phyloP scores from a whole-genome alignment of 2,888 invertebrate species.

The Himalopsyche tibetana region DNA sequence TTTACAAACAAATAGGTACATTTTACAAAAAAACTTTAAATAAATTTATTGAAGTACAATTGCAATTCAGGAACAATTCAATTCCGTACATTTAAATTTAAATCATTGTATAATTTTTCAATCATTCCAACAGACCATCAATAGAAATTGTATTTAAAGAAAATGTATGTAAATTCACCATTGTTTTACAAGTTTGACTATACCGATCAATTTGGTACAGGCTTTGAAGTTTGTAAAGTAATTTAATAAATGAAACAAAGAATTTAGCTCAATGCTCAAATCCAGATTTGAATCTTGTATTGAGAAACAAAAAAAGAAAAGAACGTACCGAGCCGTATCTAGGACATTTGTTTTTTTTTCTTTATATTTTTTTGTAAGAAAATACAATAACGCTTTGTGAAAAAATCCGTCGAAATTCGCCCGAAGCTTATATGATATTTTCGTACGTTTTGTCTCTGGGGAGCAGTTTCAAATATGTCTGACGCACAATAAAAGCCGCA shows the following conservation, averaged over 20 bases:
- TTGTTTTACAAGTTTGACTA: conserved; percentile 4
- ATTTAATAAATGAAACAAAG: conserved; percentile 26
- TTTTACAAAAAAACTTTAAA: too few species aligned
- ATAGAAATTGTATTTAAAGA: neutral
- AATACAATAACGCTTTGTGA: conserved; percentile 30
- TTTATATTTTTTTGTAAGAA: conserved; percentile 4
- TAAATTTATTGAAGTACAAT: too few species aligned
- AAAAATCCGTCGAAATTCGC: conserved; percentile 22
- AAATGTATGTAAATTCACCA: neutral
- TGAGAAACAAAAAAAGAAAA: neutral
- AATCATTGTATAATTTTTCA: too few species aligned
- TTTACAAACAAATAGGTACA: too few species aligned
- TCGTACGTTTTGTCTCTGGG: conserved; percentile 3
- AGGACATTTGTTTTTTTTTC: neutral
- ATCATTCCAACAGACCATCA: too few species aligned
- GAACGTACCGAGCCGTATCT: neutral
- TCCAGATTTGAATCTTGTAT: neutral
- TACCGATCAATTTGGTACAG: neutral
- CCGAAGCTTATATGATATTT: conserved; percentile 23
- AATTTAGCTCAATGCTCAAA: conserved; percentile 11
- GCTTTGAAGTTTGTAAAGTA: conserved; percentile 18
- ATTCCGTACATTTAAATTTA: too few species aligned
- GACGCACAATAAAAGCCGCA: conserved; percentile 16
- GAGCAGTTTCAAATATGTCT: conserved; percentile 11
- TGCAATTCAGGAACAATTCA: too few species aligned